Evolutionary conservation across 2,888 invertebrate species (phyloP).

Genomic region (Zygogramma bicolorata): DNA sequence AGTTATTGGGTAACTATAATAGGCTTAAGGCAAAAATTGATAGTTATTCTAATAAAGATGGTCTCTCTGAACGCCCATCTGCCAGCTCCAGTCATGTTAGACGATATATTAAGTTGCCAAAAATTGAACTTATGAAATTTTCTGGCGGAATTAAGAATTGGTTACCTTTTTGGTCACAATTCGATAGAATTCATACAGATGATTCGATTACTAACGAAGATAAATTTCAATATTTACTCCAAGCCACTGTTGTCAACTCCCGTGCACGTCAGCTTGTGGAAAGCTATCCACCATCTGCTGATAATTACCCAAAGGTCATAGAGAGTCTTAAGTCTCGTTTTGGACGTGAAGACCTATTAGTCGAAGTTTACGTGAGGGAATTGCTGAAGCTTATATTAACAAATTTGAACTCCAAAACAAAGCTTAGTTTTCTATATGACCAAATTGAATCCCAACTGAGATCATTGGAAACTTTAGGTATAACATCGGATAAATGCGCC

Average conservation of each 20-base stretch:
- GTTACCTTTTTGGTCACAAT: conserved; percentile 19
- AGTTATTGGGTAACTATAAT: background rate
- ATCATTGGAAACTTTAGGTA: background rate
- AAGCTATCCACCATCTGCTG: no score
- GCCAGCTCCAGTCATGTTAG: background rate
- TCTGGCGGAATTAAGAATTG: conserved; percentile 1
- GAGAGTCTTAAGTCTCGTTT: no score
- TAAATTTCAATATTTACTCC: background rate
- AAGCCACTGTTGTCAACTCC: background rate
- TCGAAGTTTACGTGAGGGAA: no score
- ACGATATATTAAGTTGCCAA: conserved; percentile 8
- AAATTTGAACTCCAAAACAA: no score
- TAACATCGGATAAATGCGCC: conserved; percentile 1
- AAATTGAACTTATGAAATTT: conserved; percentile 15
- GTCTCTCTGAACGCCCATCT: background rate
- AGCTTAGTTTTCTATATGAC: no score
- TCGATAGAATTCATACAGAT: conserved; percentile 18
- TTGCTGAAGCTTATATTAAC: no score
- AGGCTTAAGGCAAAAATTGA: background rate
- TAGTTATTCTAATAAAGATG: background rate
- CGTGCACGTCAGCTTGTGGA: no score
- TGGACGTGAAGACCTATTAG: no score
- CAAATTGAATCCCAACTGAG: no score
- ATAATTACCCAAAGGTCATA: no score
- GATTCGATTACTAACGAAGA: conserved; percentile 8